Base-by-base conservation (phyloP, 2,888 invertebrate species). In the Drosophila koepferae region DNA sequence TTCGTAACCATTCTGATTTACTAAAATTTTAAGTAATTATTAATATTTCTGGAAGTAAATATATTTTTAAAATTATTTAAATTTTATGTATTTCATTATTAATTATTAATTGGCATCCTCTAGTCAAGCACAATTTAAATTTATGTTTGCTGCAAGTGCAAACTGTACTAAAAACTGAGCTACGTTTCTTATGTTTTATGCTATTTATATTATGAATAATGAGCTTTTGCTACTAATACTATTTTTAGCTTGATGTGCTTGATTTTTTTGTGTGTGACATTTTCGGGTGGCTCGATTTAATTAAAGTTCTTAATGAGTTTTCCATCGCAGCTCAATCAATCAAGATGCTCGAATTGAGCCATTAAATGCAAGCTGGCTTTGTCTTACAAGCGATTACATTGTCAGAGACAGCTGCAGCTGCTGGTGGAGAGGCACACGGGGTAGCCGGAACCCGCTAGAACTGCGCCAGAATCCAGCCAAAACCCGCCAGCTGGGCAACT, bases 271-370 rank as follows among this genome's bases (percentile, higher is more conserved):
- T 23, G 23, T 40, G 48, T 53, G 62, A 63, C 44, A 58, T 23
- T 73, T 77, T 63, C 40, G 54, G 56, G 49, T 65, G 54, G 73
- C 74, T 82, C 72, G 72, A 89, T 90, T 85, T 86, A 90, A 89
- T 86, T 86, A 87, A 86, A 90, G 74, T 90, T 90, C 86, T 75
- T 89, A 86, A 86, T 90, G 89, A 86, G 90, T 84, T 85, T 81
- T 73, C 72, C 64, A 89, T 60, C 86, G 87, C 87, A 80, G 80
- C 70, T 63, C 84, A 80, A 90, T 86, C 89, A 89, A 90, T 90
- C 90, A 78, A 72, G 64, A 61, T 65, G 62, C 80, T 56, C 64
- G 67, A 81, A 81, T 80, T 72, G 69, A 82, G 80, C 82, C 69
- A 82, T 82, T 74, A 76, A 81, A 76, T 80, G 64, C 84, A 71